Percentiles rank a stretch among this genome's conserved stretches.
Evolutionary conservation across 2,888 invertebrate species (phyloP).

Genomic region (Augochlorella aurata): DNA sequence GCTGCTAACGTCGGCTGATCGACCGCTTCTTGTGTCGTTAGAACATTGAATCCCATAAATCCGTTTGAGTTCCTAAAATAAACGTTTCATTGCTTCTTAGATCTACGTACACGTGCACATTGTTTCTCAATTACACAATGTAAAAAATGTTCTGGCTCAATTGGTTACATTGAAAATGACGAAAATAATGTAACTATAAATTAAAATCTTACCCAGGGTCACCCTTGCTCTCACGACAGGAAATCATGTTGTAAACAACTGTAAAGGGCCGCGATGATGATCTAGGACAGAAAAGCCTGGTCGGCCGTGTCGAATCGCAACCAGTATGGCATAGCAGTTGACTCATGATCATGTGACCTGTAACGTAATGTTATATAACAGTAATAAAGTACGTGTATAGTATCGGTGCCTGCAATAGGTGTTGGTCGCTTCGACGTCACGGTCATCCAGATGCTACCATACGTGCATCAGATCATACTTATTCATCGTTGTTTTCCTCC

Average conservation of each 20-base stretch:
- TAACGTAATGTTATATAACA: slow-evolving; percentile 56
- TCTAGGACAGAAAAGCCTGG: neutral
- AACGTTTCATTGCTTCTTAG: neutral
- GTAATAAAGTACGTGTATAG: slow-evolving; percentile 53
- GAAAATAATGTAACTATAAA: neutral
- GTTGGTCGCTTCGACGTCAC: slow-evolving; percentile 38
- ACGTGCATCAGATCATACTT: slow-evolving; percentile 24
- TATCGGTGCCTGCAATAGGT: slow-evolving; percentile 34
- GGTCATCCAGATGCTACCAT: slow-evolving; percentile 32
- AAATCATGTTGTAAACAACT: neutral
- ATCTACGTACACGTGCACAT: neutral
- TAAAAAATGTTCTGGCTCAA: neutral
- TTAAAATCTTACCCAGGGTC: too few species aligned
- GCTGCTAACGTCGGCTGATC: neutral
- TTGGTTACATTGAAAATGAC: neutral
- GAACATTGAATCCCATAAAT: neutral
- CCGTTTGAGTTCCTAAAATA: neutral
- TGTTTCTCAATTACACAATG: too few species aligned
- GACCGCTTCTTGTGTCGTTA: neutral
- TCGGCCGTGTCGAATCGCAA: neutral
- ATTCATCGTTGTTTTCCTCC: slow-evolving; percentile 37
- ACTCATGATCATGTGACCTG: slow-evolving; percentile 47
- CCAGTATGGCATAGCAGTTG: slow-evolving; percentile 36
- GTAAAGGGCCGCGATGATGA: neutral
- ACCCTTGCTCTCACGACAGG: too few species aligned